A percentile compares a stretch with the other conserved stretches of the same genome.
Conservation (phyloP, 2,113 vertebrate genomes). For the Cariama cristata region DNA sequence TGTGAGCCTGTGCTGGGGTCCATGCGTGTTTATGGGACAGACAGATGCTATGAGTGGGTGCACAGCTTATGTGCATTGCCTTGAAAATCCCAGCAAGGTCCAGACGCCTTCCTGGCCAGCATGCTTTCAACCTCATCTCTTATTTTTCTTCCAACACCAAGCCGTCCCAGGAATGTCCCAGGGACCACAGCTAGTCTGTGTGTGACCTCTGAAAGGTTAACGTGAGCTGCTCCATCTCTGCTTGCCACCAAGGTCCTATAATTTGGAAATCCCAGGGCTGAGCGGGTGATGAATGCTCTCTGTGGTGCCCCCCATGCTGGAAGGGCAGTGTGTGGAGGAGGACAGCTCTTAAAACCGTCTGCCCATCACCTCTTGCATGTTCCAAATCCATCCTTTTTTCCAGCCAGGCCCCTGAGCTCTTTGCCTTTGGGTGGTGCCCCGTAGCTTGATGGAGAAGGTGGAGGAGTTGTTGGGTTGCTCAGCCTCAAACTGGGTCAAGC, state of each 20-base stretch:
- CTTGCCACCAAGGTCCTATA: not conserved
- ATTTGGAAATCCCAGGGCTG: fast-evolving
- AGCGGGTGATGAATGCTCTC: not conserved
- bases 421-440: not conserved
- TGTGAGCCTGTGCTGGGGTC: not conserved
- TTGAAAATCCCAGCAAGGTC: not conserved
- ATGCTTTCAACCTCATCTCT: not conserved
- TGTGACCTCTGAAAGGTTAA: not conserved
- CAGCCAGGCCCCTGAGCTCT: not conserved
- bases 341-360: not conserved
- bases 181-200: not conserved
- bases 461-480: not conserved
- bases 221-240: not conserved
- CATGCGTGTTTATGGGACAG: not conserved
- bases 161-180: not conserved
- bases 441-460: not conserved
- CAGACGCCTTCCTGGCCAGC: not conserved
- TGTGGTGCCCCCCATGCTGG: not conserved
- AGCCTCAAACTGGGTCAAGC: not conserved
- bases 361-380: not conserved
- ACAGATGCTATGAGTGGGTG: not conserved
- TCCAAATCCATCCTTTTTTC: not conserved
- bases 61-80: not conserved
- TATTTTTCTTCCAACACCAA: not conserved
- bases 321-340: not conserved